Percentiles rank a stretch among this genome's conserved stretches.
These are phyloP conservation scores for Lasioglossum baleicum DNA, from an alignment of 1,140 invertebrate species.

Conservation along the genomic window DNA sequence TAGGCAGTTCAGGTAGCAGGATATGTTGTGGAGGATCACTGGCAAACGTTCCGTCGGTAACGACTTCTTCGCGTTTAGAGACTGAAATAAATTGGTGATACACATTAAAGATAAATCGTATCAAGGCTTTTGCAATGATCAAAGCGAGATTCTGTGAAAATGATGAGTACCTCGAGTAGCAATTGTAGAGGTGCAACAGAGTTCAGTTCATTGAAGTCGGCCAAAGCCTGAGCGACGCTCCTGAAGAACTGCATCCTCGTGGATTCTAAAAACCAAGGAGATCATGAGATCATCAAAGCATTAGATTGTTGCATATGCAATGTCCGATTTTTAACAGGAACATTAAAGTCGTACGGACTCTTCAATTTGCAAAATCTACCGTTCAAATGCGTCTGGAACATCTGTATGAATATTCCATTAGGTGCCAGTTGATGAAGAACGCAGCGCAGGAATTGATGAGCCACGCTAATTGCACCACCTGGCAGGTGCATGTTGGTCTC, in stretches of 20 bases:
- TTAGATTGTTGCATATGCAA: too few species aligned
- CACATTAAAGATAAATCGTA: too few species aligned
- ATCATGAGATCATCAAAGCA: not conserved
- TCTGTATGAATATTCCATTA: constrained; percentile 97
- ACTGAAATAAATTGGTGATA: constrained; percentile 76
- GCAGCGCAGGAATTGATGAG: constrained; percentile 97
- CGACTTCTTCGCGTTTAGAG: constrained; percentile 93
- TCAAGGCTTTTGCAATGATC: too few species aligned
- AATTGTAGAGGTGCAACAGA: constrained; percentile 95
- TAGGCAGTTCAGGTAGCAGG: constrained; percentile 95
- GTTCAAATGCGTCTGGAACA: constrained; percentile 94
- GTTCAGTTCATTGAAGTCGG: constrained; percentile 98
- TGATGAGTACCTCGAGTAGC: constrained; percentile 88
- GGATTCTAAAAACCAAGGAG: constrained; percentile 78
- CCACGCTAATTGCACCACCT: constrained; percentile 94
- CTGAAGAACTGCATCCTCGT: constrained; percentile 92
- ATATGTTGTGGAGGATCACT: constrained; percentile 92
- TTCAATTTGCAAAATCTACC: constrained; percentile 78
- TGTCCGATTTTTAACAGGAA: too few species aligned
- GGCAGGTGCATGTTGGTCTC: constrained; percentile 93
- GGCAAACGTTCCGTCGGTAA: constrained; percentile 88
- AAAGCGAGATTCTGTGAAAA: not conserved
- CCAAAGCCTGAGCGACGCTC: constrained; percentile 93
- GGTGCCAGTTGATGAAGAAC: constrained; percentile 97
- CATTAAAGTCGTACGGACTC: not conserved